Evolutionary conservation across 2,113 vertebrate species (phyloP), one percentile per base, ranked within the genome.

Genomic region (Elachura formosa): DNA sequence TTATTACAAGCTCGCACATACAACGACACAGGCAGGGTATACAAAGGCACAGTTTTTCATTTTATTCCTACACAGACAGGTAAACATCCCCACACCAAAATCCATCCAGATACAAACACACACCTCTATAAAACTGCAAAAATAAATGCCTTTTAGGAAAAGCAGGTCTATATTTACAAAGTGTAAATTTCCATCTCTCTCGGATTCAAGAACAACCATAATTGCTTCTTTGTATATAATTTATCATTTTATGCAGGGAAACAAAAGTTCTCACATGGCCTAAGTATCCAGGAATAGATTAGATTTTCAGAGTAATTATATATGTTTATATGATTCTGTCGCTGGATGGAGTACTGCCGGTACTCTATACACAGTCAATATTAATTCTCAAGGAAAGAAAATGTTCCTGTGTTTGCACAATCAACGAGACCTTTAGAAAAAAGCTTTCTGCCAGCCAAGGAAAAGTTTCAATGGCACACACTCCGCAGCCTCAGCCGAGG

Each of bases 401-500:
- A 94, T 34, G 66, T 95, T 85, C 86, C 95, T 67, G 86, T 94
- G 91, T 97, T 96, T 97, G 95, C 88, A 97, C 83, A 96, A 95
- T 95, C 94, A 96, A 97, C 72, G 69, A 96, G 91, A 97, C 79
- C 84, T 97, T 97, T 96, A 96, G 93, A 97, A 97, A 96, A 97
- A 86, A 97, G 92, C 93, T 96, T 89, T 90, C 82, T 75, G 72
- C 81, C 93, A 84, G 86, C 55, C n/a, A 77, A 81, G 54, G 73
- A 96, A 93, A 97, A 94, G 90, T 96, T 96, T 94, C 84, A 89
- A 93, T 69, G 71, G 72, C 56, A 82, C 52, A 89, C 54, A 75
- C 85, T 90, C 76, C 0, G 6, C 84, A 90, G 90, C 82, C 93
- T 95, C 87, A 84, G 86, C 61, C 20, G 15, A 76, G 68, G 17